Conservation (phyloP, 92 coral and sea anemone species). For the Parazoanthus swiftii region DNA sequence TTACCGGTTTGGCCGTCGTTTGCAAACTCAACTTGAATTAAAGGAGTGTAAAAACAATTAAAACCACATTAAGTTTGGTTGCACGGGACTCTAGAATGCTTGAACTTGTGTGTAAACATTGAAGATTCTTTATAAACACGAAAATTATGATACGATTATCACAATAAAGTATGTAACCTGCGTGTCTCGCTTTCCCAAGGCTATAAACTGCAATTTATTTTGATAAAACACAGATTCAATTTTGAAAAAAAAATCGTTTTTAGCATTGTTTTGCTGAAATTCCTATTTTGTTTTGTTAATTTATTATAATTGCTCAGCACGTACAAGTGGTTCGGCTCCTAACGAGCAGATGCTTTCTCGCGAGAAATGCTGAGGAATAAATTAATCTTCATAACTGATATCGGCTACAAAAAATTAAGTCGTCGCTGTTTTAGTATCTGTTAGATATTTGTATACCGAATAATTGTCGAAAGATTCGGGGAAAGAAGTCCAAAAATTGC, state of each 20-base stretch:
- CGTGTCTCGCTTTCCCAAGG: background rate
- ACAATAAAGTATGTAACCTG: background rate
- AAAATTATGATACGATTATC: conserved; percentile 7
- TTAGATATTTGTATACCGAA: too few relatives aligned
- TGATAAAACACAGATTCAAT: conserved; percentile 3
- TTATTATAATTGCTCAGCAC: conserved; percentile 1
- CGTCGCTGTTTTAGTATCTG: background rate
- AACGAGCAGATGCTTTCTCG: background rate
- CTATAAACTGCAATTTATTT: background rate
- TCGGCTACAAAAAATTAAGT: background rate
- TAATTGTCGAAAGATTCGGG: background rate
- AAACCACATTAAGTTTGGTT: background rate
- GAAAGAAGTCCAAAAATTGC: background rate
- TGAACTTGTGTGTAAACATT: conserved; percentile 14
- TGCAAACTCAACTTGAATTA: conserved; percentile 11
- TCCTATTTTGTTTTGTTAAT: background rate
- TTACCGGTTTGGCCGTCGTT: background rate
- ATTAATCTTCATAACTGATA: background rate
- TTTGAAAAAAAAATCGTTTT: background rate
- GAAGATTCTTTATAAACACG: conserved; percentile 8
- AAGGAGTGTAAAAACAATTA: background rate
- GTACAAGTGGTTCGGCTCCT: background rate
- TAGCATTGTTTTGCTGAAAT: background rate
- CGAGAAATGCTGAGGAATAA: background rate
- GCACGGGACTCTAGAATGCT: background rate